Evolutionary conservation across 1,140 invertebrate genomes (phyloP), one percentile per base, ranked within the genome.

Genomic region (Sitophilus oryzae): DNA sequence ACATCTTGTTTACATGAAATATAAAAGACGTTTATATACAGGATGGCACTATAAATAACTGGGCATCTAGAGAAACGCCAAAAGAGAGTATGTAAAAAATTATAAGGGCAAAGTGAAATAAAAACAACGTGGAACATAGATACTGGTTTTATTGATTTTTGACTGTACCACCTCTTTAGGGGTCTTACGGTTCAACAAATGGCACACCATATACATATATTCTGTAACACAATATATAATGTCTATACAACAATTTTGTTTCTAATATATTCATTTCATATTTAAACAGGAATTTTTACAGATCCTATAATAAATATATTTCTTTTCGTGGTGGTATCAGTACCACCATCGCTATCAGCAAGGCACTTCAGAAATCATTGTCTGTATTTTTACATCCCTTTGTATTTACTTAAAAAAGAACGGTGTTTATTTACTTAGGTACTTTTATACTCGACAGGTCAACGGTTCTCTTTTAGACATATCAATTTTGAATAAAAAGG

Each of bases 181-280:
- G 66, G 64, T 62, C 53, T 62, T 64, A 65, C 64, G 66, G 63
- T 66, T 69, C 61, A 69, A 66, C 66, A 69, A 70, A 69, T 71
- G 69, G 69, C 69, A 71, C 69, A 69, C 69, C 54, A 56, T 65
- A 62, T 69, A 71, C 66, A 70, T 64, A 58, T 60, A 68, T 66
- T n/a, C 61, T 66, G 62, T 67, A 67, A 69, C 66, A 67, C 66
- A 71, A 69, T 68, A 70, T 68, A 66, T 69, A 67, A 61, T 56
- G 54, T 56, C 54, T 56, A 44, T 56, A 56, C 46, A 56, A 56
- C 40, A 56, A 55, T 48, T 56, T 44, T 56, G 54, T 47, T 21
- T 53, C 42, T 53, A 53, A 53, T 56, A 56, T 50, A 50, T 20
- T 54, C 8, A 34, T 34, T 54, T 42, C 45, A 23, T n/a, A 48